phyloP scores from a whole-genome alignment of 2,113 vertebrate species.

The Tenrec ecaudatus region DNA sequence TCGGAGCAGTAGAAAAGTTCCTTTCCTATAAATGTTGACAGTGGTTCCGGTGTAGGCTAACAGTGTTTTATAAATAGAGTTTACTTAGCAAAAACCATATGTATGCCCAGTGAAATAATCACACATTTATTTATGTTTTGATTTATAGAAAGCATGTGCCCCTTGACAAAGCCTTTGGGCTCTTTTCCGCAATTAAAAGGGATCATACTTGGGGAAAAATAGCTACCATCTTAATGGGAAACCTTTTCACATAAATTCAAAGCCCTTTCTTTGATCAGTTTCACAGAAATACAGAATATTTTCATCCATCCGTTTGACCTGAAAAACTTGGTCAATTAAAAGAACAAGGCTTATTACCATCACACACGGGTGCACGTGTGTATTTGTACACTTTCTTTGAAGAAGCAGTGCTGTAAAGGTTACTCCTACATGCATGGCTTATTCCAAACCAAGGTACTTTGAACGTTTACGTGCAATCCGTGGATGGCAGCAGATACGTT shows the following conservation, averaged over 20 bases:
- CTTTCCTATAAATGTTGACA: slow-evolving; percentile 80
- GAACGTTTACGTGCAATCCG: too few species aligned
- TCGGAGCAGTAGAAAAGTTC: slow-evolving; percentile 56
- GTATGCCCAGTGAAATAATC: slow-evolving; percentile 80
- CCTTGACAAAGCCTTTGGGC: slow-evolving; percentile 79
- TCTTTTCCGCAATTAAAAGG: slow-evolving; percentile 82
- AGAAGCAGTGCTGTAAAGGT: too few species aligned
- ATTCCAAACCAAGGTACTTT: too few species aligned
- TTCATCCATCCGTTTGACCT: slow-evolving; percentile 43
- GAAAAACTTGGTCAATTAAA: neutral
- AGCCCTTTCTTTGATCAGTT: slow-evolving; percentile 74
- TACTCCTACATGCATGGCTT: too few species aligned
- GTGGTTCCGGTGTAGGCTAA: slow-evolving; percentile 77
- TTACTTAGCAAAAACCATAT: slow-evolving; percentile 83
- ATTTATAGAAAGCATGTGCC: slow-evolving; percentile 83
- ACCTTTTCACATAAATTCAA: slow-evolving; percentile 75
- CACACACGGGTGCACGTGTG: too few species aligned
- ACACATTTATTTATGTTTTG: slow-evolving; percentile 83
- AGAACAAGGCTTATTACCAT: neutral
- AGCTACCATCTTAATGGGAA: slow-evolving; percentile 73
- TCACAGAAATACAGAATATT: slow-evolving; percentile 61
- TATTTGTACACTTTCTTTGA: too few species aligned
- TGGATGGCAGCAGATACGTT: too few species aligned
- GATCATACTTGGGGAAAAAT: slow-evolving; percentile 69
- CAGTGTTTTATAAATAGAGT: slow-evolving; percentile 82